Conservation (phyloP, 2,888 invertebrate genomes). For the Zootermopsis nevadensis region DNA sequence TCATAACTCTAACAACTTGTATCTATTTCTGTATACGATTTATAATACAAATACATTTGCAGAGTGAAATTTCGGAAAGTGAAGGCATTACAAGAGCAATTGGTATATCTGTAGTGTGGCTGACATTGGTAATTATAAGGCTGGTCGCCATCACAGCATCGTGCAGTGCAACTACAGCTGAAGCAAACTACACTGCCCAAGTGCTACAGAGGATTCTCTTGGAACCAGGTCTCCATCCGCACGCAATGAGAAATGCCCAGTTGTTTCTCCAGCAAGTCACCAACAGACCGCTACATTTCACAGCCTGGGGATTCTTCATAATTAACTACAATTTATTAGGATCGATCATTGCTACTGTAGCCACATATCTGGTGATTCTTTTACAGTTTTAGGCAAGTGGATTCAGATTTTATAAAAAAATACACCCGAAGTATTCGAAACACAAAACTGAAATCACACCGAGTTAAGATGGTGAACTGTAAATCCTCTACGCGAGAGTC, state of each 20-base stretch:
- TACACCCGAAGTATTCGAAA: too few species aligned
- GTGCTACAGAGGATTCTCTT: neutral
- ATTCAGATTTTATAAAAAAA: too few species aligned
- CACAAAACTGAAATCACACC: too few species aligned
- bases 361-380: neutral
- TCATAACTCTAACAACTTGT: neutral
- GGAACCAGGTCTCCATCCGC: neutral
- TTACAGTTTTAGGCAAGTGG: neutral
- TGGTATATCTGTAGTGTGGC: neutral
- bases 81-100: neutral
- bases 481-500: too few species aligned
- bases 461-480: too few species aligned
- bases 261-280: neutral
- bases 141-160: neutral
- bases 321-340: neutral
- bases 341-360: neutral
- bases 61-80: neutral
- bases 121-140: neutral
- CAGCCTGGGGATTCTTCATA: constrained; percentile 4
- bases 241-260: neutral
- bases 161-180: neutral
- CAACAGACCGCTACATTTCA: neutral
- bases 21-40: neutral
- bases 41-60: neutral
- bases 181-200: neutral